Evolutionary conservation across 1,140 invertebrate species (phyloP).

Genomic region (Phymastichus coffea): DNA sequence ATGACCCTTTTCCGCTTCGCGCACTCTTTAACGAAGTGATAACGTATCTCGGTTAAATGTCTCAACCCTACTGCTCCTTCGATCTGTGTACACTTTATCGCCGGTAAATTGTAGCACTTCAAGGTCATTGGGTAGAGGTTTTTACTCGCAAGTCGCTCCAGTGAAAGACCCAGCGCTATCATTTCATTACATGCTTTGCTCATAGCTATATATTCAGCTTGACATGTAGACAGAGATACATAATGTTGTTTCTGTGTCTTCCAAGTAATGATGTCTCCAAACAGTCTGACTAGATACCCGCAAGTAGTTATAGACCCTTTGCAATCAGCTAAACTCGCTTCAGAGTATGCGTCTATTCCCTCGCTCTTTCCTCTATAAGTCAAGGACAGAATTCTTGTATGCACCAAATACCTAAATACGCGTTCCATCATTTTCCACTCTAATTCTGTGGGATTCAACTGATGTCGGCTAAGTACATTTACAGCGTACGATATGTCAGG

Average conservation of each 20-base stretch:
- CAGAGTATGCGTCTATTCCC: constrained; percentile 2
- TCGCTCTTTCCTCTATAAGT: neutral
- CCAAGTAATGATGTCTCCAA: constrained; percentile 1
- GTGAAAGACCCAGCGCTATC: neutral
- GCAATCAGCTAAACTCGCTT: constrained; percentile 19
- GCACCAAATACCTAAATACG: too few species aligned
- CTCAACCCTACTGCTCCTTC: neutral
- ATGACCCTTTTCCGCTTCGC: neutral
- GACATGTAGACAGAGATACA: constrained; percentile 22
- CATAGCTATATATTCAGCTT: constrained; percentile 26
- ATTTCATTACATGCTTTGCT: constrained; percentile 20
- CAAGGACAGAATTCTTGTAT: constrained; percentile 8
- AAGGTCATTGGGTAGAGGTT: neutral
- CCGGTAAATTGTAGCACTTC: constrained; percentile 2
- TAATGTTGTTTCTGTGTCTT: constrained; percentile 9
- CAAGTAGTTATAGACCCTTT: constrained; percentile 8
- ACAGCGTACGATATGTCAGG: constrained; percentile 52
- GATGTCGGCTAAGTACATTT: constrained; percentile 24
- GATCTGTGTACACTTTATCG: neutral
- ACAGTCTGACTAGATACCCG: constrained; percentile 13
- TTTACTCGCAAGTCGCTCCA: neutral
- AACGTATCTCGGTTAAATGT: neutral
- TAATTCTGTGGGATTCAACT: constrained; percentile 9
- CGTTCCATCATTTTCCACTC: constrained; percentile 22
- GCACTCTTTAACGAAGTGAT: neutral